A percentile compares a stretch with the other conserved stretches of the same genome.
Conservation (phyloP, 2,888 invertebrate genomes). For the Prosapia bicincta region DNA sequence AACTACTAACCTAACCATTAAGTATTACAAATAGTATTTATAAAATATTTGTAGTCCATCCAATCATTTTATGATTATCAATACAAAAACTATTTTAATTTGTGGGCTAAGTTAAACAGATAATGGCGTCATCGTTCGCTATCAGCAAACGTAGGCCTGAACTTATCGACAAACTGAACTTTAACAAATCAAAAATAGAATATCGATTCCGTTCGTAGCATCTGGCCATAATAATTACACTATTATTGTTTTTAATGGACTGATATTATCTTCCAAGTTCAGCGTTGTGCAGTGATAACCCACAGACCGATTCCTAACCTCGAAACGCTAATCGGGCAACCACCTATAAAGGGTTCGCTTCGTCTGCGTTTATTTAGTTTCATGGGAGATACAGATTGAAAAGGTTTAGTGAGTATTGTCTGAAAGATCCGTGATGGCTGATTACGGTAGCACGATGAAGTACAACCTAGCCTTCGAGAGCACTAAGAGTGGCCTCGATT, state of each 20-base stretch:
- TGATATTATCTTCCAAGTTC: not conserved
- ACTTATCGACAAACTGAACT: not conserved
- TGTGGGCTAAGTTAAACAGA: too few relatives aligned
- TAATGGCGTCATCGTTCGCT: too few relatives aligned
- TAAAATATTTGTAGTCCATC: too few relatives aligned
- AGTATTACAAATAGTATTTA: too few relatives aligned
- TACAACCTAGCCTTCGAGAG: not conserved
- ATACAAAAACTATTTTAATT: too few relatives aligned
- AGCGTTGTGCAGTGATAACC: not conserved
- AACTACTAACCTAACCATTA: too few relatives aligned
- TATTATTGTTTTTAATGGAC: not conserved
- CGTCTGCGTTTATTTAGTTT: not conserved
- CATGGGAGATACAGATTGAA: not conserved
- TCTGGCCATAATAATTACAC: not conserved
- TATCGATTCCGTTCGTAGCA: not conserved
- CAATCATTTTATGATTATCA: too few relatives aligned
- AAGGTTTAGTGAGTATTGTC: not conserved
- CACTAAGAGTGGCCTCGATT: not conserved
- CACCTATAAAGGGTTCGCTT: not conserved
- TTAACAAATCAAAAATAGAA: not conserved
- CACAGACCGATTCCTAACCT: not conserved
- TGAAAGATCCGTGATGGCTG: not conserved
- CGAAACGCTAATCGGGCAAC: not conserved
- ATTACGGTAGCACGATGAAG: not conserved
- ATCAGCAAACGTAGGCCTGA: not conserved